phyloP scores from a whole-genome alignment of 1,140 invertebrate genomes.

The Eumaeus atala region DNA sequence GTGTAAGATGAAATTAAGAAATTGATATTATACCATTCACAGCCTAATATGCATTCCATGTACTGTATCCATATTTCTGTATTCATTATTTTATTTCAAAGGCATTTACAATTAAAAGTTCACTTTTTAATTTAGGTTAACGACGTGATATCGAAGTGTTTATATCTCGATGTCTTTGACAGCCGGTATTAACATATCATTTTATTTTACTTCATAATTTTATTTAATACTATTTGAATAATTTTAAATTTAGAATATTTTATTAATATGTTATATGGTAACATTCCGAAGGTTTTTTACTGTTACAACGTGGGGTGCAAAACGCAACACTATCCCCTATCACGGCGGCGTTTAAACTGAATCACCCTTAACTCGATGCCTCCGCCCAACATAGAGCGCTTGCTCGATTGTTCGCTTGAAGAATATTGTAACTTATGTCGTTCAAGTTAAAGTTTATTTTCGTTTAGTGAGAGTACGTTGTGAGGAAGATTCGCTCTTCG shows the following conservation, averaged over 20 bases:
- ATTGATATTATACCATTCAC: conserved; percentile 53
- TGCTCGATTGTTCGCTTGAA: conserved; percentile 38
- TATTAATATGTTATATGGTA: conserved; percentile 8
- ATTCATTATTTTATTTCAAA: background rate
- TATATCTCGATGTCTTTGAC: conserved; percentile 37
- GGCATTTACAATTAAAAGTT: conserved; percentile 7
- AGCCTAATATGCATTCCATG: conserved; percentile 61
- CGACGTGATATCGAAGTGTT: conserved; percentile 21
- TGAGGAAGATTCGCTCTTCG: conserved; percentile 66
- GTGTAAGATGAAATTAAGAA: background rate
- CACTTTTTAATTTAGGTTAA: conserved; percentile 6
- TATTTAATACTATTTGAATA: conserved; percentile 10
- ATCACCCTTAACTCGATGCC: conserved; percentile 66
- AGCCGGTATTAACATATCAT: conserved; percentile 23
- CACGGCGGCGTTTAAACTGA: conserved; percentile 65
- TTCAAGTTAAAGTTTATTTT: conserved; percentile 36
- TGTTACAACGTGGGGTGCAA: conserved; percentile 45
- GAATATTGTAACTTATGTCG: conserved; percentile 30
- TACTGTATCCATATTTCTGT: conserved; percentile 48
- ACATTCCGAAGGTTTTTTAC: conserved; percentile 59
- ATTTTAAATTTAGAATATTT: conserved; percentile 10
- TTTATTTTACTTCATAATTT: conserved; percentile 1
- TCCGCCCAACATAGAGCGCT: conserved; percentile 70
- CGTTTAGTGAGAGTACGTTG: conserved; percentile 30
- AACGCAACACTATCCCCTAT: conserved; percentile 50